Base-by-base conservation (phyloP, 2,797 vertebrate species). In the Garrulus glandarius region DNA sequence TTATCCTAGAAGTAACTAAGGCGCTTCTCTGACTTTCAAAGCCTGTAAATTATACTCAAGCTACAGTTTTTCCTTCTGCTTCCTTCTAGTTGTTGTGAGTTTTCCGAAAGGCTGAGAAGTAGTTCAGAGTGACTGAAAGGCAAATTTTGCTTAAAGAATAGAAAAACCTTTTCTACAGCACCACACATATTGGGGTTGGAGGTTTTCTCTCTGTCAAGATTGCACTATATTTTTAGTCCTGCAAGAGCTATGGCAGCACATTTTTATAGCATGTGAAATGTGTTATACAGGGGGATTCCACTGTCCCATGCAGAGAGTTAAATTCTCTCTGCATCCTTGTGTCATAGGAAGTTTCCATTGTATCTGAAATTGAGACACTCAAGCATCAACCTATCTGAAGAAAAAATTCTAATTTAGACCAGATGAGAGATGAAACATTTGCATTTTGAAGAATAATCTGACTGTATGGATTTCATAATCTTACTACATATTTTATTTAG, bases 1-100 rank as follows among this genome's bases (percentile, higher is more conserved):
- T 84, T 93, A 43, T 77, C 84, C 84, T 72, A 20, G 23, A 92
- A 90, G 46, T 76, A 96, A 92, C 85, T 91, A 95, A 93, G 64
- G 64, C 63, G 29, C 64, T 18, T 24, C 30, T 87, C 68, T 34
- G 84, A 49, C 61, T 92, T 97, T 94, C 95, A 71, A 96, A 96
- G 79, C 44, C n/a, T 57, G 19, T 30, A 50, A 24, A 21, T 94
- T 77, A 37, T 75, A 83, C 81, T 68, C 61, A 39, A 61, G 77
- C 47, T 61, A 46, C 46, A 50, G 39, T 26, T 84, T 92, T 93
- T 79, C 72, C 79, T 97, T 57, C 70, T 39, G 2, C 64, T 60
- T 84, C 91, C 69, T 95, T n/a, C 44, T 77, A 11, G 59, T 26
- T 89, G 26, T 76, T 77, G 39, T 59, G 69, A 55, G 63, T 24